Percentiles rank a stretch among this genome's conserved stretches.
Conservation (phyloP, 2,113 vertebrate species). For the Aspidoscelis tigris region DNA sequence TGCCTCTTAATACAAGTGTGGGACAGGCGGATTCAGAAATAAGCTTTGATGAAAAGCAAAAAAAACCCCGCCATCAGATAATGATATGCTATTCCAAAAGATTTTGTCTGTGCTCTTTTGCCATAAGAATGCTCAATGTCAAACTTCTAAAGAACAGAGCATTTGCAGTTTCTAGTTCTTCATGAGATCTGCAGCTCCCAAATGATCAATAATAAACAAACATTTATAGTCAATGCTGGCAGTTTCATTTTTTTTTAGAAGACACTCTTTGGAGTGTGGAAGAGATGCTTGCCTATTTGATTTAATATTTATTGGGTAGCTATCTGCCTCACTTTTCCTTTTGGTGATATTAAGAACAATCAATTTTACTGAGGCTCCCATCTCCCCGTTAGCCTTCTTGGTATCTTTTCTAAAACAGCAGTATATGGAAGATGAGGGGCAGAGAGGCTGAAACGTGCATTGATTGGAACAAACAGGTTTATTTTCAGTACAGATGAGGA, state of each 20-base stretch:
- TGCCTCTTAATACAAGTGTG: conserved; percentile 24
- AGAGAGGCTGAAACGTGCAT: neutral
- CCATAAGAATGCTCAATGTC: conserved; percentile 40
- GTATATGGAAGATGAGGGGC: neutral
- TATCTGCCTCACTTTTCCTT: conserved; percentile 40
- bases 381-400: conserved; percentile 22
- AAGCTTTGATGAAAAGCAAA: conserved; percentile 41
- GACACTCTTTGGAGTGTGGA: conserved; percentile 33
- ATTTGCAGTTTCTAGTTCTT: conserved; percentile 35
- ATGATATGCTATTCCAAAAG: neutral
- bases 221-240: conserved; percentile 53
- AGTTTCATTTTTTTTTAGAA: conserved; percentile 60
- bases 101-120: conserved; percentile 39
- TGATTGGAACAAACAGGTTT: conserved; percentile 23
- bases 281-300: conserved; percentile 54
- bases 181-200: conserved; percentile 33
- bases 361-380: conserved; percentile 25
- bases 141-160: conserved; percentile 40
- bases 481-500: neutral
- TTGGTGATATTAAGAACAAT: conserved; percentile 34
- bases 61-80: conserved; percentile 19
- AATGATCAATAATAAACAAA: conserved; percentile 64
- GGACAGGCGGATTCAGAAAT: conserved; percentile 21
- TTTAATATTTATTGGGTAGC: conserved; percentile 54
- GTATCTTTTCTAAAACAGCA: conserved; percentile 23